Evolutionary conservation across 2,113 vertebrate genomes (phyloP).

Genomic region (Dicrurus megarhynchus): DNA sequence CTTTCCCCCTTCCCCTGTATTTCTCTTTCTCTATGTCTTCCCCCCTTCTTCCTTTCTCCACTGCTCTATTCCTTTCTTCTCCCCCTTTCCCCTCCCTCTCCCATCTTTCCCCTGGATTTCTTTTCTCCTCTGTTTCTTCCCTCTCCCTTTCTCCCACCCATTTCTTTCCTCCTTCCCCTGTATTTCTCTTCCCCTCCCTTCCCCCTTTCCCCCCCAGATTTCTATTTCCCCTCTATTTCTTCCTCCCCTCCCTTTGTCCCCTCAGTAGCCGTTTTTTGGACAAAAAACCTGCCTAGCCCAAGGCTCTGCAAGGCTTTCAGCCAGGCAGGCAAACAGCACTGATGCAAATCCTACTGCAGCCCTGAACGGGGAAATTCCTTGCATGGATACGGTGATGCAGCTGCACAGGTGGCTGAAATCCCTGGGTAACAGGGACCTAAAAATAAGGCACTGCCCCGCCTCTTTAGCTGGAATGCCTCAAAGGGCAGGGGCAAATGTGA

Average conservation of each 20-base stretch:
- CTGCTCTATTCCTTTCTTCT: background rate
- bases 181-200: background rate
- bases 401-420: constrained; percentile 48
- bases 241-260: background rate
- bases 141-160: background rate
- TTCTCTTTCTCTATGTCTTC: background rate
- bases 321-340: background rate
- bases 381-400: background rate
- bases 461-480: constrained; percentile 8
- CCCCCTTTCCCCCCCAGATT: background rate
- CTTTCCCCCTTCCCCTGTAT: background rate
- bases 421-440: constrained; percentile 13
- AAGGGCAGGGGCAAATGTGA: background rate
- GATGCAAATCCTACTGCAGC: background rate
- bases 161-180: background rate
- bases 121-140: background rate
- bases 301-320: background rate
- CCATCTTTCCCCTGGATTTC: background rate
- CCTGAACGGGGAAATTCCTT: background rate
- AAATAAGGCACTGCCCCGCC: background rate
- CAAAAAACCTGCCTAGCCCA: background rate
- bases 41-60: background rate
- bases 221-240: background rate
- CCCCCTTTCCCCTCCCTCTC: background rate
- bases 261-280: background rate